Evolutionary conservation across 1,140 invertebrate genomes (phyloP).

Genomic region (Cherax destructor): DNA sequence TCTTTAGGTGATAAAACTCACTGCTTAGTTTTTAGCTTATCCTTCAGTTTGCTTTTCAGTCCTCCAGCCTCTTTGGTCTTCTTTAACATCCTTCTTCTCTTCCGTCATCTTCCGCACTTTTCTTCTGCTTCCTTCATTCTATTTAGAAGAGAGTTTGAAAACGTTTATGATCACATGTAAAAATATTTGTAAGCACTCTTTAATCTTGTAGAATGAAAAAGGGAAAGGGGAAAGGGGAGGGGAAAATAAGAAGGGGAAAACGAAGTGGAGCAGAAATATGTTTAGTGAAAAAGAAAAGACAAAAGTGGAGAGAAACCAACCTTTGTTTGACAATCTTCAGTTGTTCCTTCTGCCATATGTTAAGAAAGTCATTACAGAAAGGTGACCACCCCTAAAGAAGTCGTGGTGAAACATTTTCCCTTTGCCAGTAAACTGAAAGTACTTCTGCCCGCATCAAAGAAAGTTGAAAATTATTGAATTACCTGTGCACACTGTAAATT

Average conservation of each 20-base stretch:
- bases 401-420: slow-evolving; percentile 87
- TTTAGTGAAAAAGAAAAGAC: too few species aligned
- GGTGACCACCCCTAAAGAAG: slow-evolving; percentile 92
- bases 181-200: too few species aligned
- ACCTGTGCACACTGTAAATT: too few species aligned
- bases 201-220: too few species aligned
- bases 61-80: slow-evolving; percentile 56
- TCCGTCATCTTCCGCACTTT: slow-evolving; percentile 41
- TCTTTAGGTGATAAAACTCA: neutral
- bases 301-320: slow-evolving; percentile 7
- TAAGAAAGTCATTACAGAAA: slow-evolving; percentile 96
- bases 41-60: slow-evolving; percentile 51
- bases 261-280: too few species aligned
- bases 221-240: neutral
- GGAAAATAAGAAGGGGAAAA: too few species aligned
- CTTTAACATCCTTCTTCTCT: slow-evolving; percentile 53
- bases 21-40: slow-evolving; percentile 32
- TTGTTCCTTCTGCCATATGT: slow-evolving; percentile 96
- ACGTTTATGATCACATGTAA: too few species aligned
- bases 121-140: slow-evolving; percentile 60
- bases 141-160: neutral
- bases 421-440: slow-evolving; percentile 91
- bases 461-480: slow-evolving; percentile 29
- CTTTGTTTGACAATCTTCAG: slow-evolving; percentile 86
- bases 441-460: slow-evolving; percentile 86